Evolutionary conservation across 2,113 vertebrate genomes (phyloP).

Genomic region (Periophthalmus modestus): DNA sequence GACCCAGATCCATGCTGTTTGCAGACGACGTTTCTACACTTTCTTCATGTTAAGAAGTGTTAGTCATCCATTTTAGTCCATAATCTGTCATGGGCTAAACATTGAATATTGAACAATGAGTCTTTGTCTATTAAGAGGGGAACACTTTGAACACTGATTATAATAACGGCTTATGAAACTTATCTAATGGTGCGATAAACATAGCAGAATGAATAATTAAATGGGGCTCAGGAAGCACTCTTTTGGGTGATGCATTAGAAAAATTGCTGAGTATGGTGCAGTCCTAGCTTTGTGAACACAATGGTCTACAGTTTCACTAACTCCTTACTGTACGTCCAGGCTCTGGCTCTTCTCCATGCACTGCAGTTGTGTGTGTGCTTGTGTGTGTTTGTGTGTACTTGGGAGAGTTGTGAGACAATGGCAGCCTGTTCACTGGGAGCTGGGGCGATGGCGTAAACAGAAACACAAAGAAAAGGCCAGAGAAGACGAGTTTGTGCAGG

Average conservation of each 20-base stretch:
- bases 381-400: slow-evolving; percentile 16
- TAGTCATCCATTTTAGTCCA: not conserved
- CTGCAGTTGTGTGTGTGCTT: slow-evolving; percentile 11
- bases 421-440: slow-evolving; percentile 58
- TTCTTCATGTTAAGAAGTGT: not conserved
- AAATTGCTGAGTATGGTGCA: slow-evolving; percentile 18
- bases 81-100: not conserved
- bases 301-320: slow-evolving; percentile 63
- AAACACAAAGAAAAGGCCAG: slow-evolving; percentile 25
- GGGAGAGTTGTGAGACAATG: slow-evolving; percentile 59
- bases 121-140: not conserved
- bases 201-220: slow-evolving; percentile 28
- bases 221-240: slow-evolving; percentile 31
- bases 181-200: slow-evolving; percentile 43
- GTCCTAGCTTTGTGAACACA: slow-evolving; percentile 45
- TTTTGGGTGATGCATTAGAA: slow-evolving; percentile 27
- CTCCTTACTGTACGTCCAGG: slow-evolving; percentile 49
- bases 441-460: slow-evolving; percentile 41
- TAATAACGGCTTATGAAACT: slow-evolving; percentile 40
- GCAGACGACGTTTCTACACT: not conserved
- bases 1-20: not conserved
- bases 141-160: slow-evolving; percentile 32
- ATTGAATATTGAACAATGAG: not conserved
- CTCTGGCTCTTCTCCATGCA: slow-evolving; percentile 44
- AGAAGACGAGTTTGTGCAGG: slow-evolving; percentile 48